Evolutionary conservation across 2,888 invertebrate genomes (phyloP), one percentile per base, ranked within the genome.

Genomic region (Yponomeuta cagnagella): DNA sequence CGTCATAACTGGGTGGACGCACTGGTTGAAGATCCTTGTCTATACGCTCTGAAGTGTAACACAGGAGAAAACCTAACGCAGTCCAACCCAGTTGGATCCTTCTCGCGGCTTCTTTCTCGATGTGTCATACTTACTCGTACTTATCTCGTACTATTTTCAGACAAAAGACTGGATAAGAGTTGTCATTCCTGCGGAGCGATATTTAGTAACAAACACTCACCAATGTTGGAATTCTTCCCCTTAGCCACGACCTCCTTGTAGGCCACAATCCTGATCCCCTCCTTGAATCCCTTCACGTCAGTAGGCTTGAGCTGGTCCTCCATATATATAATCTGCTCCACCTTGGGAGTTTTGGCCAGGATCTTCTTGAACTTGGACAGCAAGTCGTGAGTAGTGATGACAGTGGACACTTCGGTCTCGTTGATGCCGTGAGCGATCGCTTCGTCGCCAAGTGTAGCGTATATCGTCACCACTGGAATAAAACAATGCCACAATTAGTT

Each of bases 381-480:
- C 72, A 99, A 93, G 73, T 98, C 98, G 86, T 96, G 96, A 48
- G 97, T 96, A 30, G 99, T 99, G 82, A 99, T 96, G 63, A 99
- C 96, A 10, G 97, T 96, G 68, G 96, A 95, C 0, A 98, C 98
- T 84, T 98, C 98, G 0, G 99, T 98, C 93, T 99, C 98, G 85
- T 98, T 98, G 81, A 99, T 96, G 77, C 98, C 98, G 88, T 98
- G 98, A 8, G 97, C 95, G 73, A 99, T 97, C 2, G 98, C 99
- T 9, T 99, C 99, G 82, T 98, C 98, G 58, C 99, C 98, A 15
- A 99, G 93, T 0, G 99, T 99, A 1, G 99, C 97, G 87, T 99
- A 99, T 77, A 99, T 96, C 0, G 99, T 99, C 2, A 98, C 98
- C 81, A 99, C 96, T 93, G 93, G 74, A 78, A 33, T 10, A 10